Evolutionary conservation across 2,888 invertebrate species (phyloP), one percentile per base, ranked within the genome.

Genomic region (Octonoba sinensis): DNA sequence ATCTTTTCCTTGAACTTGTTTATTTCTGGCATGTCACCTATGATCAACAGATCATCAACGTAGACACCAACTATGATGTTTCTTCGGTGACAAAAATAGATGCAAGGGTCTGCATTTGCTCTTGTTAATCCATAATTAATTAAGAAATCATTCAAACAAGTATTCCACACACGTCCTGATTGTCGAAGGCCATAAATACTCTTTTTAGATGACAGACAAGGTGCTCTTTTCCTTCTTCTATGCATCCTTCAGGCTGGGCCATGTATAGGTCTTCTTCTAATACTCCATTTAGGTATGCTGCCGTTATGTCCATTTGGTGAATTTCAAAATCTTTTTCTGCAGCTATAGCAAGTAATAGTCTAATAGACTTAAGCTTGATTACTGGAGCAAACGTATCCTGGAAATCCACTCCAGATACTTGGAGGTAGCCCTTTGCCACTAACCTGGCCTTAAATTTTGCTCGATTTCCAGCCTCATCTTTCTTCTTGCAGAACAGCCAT

Each of bases 361-460:
- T 1, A 18, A 76, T 24, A 1, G 76, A 54, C 20, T 59, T 44
- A n/a, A 73, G 15, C 47, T 59, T 76, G 46, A 66, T 47, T 1
- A 66, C 66, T 3, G 49, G 20, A 1, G 47, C n/a, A 20, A 46
- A 66, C 1, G 20, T 47, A 13, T 66, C 49, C 3, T 66, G 20
- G 24, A 47, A 66, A 24, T 65, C 65, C 16, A 71, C 20, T 1
- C 81, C 83, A 44, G 71, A 47, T 54, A 51, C 47, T 24, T 69
- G 77, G 1, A 27, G n/a, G 24, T 70, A 70, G 1, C 49, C 72
- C 13, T 62, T 54, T 24, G 71, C 78, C 3, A 71, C 78, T 15
- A 72, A 79, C 59, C 87, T 69, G 22, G 86, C 87, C 69, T 86
- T 87, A 84, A 84, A 87, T 11, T 67, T 66, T 13, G 18, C 36